Evolutionary conservation across 2,113 vertebrate species (phyloP).

Genomic region (Lepisosteus oculatus): DNA sequence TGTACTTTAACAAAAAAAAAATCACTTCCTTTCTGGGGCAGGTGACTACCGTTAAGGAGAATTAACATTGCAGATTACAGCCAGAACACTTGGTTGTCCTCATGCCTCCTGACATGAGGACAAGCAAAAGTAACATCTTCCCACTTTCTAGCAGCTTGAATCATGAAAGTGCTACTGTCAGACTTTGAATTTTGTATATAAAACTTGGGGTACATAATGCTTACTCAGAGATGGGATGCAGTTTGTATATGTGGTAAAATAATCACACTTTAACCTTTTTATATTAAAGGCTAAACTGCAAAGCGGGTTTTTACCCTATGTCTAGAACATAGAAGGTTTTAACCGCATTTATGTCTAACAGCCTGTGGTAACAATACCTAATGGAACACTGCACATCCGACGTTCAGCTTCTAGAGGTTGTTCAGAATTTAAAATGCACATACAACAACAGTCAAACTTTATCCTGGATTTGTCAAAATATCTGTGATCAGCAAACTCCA

Average conservation of each 20-base stretch:
- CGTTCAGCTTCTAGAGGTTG: too few relatives aligned
- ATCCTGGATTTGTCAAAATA: too few relatives aligned
- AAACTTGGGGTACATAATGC: conserved; percentile 19
- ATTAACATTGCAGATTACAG: not conserved
- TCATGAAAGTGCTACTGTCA: not conserved
- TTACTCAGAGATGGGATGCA: conserved; percentile 29
- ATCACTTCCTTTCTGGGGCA: not conserved
- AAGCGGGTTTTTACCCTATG: not conserved
- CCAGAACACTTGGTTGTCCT: conserved; percentile 1
- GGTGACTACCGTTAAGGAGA: too few relatives aligned
- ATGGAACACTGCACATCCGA: not conserved
- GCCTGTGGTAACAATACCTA: not conserved
- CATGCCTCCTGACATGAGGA: too few relatives aligned
- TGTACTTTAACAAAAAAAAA: not conserved
- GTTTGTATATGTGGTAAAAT: conserved; percentile 34
- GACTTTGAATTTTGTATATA: conserved; percentile 15
- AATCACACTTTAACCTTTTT: conserved; percentile 18
- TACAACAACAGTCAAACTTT: too few relatives aligned
- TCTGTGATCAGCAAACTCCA: conserved; percentile 16
- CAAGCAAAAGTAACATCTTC: too few relatives aligned
- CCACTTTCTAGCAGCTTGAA: too few relatives aligned
- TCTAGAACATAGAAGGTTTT: not conserved
- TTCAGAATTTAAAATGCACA: too few relatives aligned
- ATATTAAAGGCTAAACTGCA: not conserved
- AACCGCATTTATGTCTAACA: not conserved